Evolutionary conservation across 2,888 invertebrate genomes (phyloP).

Genomic region (Melieria picta): DNA sequence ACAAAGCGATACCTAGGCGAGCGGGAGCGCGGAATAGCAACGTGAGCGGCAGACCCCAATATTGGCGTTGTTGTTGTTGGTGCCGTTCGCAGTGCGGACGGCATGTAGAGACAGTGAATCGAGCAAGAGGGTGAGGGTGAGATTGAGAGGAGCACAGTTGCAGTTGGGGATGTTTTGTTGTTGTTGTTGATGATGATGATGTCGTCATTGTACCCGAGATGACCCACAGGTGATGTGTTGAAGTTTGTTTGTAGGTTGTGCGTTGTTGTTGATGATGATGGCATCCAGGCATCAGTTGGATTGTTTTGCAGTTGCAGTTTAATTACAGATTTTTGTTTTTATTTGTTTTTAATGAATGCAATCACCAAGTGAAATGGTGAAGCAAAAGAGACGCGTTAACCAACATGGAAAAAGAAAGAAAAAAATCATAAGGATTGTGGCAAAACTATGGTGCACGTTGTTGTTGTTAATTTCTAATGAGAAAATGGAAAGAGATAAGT

Average conservation of each 20-base stretch:
- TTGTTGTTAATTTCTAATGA: slow-evolving; percentile 8
- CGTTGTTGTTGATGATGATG: slow-evolving; percentile 24
- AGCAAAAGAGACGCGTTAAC: slow-evolving; percentile 47
- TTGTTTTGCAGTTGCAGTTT: slow-evolving; percentile 37
- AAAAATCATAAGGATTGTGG: slow-evolving; percentile 53
- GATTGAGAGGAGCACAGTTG: too few species aligned
- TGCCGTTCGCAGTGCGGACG: too few species aligned
- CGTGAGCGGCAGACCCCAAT: not conserved
- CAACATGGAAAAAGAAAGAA: slow-evolving; percentile 56
- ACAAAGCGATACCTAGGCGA: slow-evolving; percentile 92
- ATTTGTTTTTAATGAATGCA: slow-evolving; percentile 38
- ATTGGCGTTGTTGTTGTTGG: not conserved
- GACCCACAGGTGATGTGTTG: not conserved
- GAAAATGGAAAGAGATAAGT: not conserved
- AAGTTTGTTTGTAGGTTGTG: not conserved
- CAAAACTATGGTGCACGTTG: slow-evolving; percentile 36
- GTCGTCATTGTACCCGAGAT: too few species aligned
- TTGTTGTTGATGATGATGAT: too few species aligned
- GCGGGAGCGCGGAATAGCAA: not conserved
- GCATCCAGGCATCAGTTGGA: slow-evolving; percentile 28
- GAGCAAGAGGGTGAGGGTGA: too few species aligned
- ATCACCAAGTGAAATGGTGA: slow-evolving; percentile 44
- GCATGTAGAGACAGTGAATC: too few species aligned
- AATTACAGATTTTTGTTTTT: slow-evolving; percentile 42
- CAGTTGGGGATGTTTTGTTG: too few species aligned